Base-by-base conservation (phyloP, 2,888 invertebrate genomes). In the Coenonympha glycerion region DNA sequence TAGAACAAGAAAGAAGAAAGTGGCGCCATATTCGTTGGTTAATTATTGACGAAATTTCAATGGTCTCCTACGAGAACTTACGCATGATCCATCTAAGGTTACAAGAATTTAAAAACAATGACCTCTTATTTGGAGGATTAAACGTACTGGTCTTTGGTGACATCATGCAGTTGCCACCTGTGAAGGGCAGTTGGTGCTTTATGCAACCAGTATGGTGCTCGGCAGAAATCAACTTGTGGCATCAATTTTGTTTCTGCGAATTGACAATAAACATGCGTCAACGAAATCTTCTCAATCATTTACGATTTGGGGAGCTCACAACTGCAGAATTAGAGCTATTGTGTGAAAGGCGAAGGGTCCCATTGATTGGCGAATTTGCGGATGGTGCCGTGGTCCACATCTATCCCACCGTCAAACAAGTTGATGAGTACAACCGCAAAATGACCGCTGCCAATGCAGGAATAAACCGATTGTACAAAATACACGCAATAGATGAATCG, bases 191-290 rank as follows among this genome's bases (percentile, higher is more conserved):
- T 55, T 61, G 61, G 62, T 61, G 59, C 33, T 66, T 64, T 42
- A 6, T 56, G 3, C 52, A 58, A 16, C 54, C 57, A 11, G 3
- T 48, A 18, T 52, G 53, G 47, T 53, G 53, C 18, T 18, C 44
- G 6, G 61, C 63, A 1, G 68, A 64, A 52, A 26, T 64, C 2
- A 50, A 64, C 49, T 59, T 65, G 18, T 65, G 66, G 63, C 60
- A 56, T 2, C 50, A 61, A 16, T 66, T 65, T 34, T 54, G 53
- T 0, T 61, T 70, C 49, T 69, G 65, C 44, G 68, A 69, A 60
- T 45, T 69, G 0, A 63, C 61, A 0, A 59, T 63, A 28, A 72
- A 73, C 18, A 71, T 72, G 66, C 57, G 69, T 3, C 73, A 69
- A 24, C 50, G 53, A 26, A 55, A 61, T 45, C 33, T 68, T 1